These are phyloP conservation scores for Prunella fulvescens DNA, from an alignment of 2,113 vertebrate species.

Conservation along the genomic window DNA sequence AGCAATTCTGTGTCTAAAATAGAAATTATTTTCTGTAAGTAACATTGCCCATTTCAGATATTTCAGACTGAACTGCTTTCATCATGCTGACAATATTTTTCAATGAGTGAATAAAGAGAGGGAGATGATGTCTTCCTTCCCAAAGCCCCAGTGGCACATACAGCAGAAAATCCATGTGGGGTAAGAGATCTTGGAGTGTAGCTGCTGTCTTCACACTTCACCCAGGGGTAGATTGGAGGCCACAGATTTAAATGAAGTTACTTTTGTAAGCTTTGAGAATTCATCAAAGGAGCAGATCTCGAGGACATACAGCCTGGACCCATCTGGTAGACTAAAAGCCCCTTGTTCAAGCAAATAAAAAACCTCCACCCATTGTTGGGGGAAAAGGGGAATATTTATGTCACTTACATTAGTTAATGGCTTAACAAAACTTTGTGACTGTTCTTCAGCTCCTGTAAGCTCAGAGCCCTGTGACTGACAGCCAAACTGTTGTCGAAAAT, in stretches of 20 bases:
- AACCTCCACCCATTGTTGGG: neutral
- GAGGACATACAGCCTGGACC: neutral
- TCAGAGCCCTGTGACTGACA: neutral
- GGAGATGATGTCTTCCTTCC: neutral
- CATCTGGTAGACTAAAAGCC: neutral
- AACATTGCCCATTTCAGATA: neutral
- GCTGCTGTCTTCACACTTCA: constrained; percentile 8
- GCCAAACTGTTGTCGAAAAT: neutral
- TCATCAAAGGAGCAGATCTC: neutral
- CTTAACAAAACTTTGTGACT: neutral
- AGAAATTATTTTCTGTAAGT: neutral
- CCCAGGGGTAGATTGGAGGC: neutral
- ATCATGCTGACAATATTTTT: neutral
- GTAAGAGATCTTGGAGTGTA: neutral
- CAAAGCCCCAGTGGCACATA: neutral
- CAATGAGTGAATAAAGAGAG: neutral
- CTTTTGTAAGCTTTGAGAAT: neutral
- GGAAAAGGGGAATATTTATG: neutral
- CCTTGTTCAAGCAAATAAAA: neutral
- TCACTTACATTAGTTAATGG: neutral
- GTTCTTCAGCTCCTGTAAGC: neutral
- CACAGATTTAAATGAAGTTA: neutral
- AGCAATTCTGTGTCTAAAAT: neutral
- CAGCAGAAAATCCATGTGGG: neutral
- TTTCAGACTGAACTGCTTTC: neutral